These are phyloP conservation scores for Anthonomus grandis DNA, from an alignment of 1,140 invertebrate species.

Conservation along the genomic window DNA sequence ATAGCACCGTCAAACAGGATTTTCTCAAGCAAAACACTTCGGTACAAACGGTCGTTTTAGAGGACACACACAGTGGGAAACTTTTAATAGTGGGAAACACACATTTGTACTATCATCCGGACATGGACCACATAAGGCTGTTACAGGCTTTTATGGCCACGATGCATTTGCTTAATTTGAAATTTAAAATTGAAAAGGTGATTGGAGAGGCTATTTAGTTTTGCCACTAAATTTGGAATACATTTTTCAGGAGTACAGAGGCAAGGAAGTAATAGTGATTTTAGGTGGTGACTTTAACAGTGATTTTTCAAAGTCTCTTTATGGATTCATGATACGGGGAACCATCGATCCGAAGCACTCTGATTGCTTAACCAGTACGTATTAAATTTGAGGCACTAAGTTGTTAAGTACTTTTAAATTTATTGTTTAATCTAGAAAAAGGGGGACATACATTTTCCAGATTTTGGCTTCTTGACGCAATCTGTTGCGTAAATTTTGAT, in stretches of 20 bases:
- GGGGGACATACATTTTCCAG: too few relatives aligned
- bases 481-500: neutral
- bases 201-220: neutral
- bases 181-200: constrained; percentile 47
- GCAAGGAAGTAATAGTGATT: constrained; percentile 1
- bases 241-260: constrained; percentile 5
- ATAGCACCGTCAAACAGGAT: constrained; percentile 58
- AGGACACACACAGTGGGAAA: constrained; percentile 57
- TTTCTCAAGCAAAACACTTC: constrained; percentile 63
- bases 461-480: neutral
- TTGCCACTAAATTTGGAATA: too few relatives aligned
- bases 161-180: constrained; percentile 53
- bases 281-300: constrained; percentile 88
- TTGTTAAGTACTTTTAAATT: neutral
- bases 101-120: constrained; percentile 89
- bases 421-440: too few relatives aligned
- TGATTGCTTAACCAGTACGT: constrained; percentile 34
- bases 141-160: constrained; percentile 68
- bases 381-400: neutral
- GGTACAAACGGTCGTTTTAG: constrained; percentile 59
- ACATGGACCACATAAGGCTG: constrained; percentile 82
- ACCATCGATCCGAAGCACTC: constrained; percentile 46
- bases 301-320: constrained; percentile 75
- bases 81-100: constrained; percentile 79
- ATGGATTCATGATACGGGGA: constrained; percentile 68